Evolutionary conservation across 1,140 invertebrate genomes (phyloP).

Genomic region (Brevipalpus yothersi): DNA sequence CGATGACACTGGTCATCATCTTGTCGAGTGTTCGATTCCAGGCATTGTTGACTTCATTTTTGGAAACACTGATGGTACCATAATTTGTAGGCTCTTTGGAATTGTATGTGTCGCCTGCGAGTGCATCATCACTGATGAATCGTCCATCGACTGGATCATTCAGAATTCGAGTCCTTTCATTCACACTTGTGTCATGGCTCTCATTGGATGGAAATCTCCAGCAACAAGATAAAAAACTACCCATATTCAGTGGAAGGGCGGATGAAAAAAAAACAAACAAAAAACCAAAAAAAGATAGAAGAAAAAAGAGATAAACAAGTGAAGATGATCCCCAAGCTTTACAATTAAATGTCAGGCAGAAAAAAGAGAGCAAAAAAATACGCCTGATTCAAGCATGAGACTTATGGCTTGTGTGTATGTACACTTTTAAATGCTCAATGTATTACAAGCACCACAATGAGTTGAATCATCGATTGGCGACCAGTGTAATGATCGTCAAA

Average conservation of each 20-base stretch:
- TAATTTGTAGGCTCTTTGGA: background rate
- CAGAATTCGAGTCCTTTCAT: background rate
- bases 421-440: too few species aligned
- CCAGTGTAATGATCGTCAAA: too few species aligned
- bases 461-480: too few species aligned
- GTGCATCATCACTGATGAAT: background rate
- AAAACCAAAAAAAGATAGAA: too few species aligned
- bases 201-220: background rate
- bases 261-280: background rate
- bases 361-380: too few species aligned
- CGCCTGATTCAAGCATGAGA: too few species aligned
- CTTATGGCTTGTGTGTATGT: too few species aligned
- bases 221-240: background rate
- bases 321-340: too few species aligned
- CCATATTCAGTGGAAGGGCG: background rate
- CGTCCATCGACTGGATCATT: background rate
- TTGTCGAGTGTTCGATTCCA: background rate
- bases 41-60: background rate
- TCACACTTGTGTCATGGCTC: background rate
- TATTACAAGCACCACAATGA: too few species aligned
- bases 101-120: background rate
- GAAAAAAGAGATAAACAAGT: too few species aligned
- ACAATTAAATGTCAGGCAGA: too few species aligned
- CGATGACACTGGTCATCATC: conserved; percentile 2
- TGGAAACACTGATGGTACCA: background rate